These are phyloP conservation scores for Drosophila kohkoa DNA, from an alignment of 1,140 invertebrate genomes.

Conservation along the genomic window DNA sequence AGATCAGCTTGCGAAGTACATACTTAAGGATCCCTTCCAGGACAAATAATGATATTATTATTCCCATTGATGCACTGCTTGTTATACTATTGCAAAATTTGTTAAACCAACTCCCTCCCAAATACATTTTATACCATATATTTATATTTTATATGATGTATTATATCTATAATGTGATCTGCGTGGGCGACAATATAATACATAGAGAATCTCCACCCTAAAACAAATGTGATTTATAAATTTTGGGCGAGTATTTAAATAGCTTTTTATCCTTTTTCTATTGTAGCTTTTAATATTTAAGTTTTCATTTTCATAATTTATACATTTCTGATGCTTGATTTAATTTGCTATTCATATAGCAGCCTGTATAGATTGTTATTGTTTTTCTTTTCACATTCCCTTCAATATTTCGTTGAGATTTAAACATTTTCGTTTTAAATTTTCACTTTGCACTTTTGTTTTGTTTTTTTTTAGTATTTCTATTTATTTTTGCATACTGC, in stretches of 20 bases:
- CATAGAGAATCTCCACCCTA: background rate
- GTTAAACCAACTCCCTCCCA: background rate
- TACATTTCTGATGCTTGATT: no score
- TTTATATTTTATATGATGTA: background rate
- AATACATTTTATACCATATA: conserved; percentile 7
- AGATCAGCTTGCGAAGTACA: conserved; percentile 91
- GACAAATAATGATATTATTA: conserved; percentile 20
- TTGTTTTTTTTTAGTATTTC: conserved; percentile 26
- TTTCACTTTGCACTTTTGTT: conserved; percentile 12
- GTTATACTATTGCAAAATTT: background rate
- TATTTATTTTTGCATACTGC: conserved; percentile 11
- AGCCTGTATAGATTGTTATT: background rate
- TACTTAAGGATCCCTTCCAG: conserved; percentile 85
- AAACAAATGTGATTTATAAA: no score
- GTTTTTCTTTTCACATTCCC: conserved; percentile 4
- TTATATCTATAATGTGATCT: conserved; percentile 8
- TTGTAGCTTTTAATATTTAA: no score
- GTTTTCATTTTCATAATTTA: no score
- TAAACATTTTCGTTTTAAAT: conserved; percentile 36
- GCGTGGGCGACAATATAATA: conserved; percentile 1
- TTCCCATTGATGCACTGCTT: background rate
- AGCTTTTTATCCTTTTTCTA: no score
- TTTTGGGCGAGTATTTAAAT: no score
- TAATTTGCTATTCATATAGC: background rate
- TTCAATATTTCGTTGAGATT: conserved; percentile 31